Conservation (phyloP, 2,113 vertebrate species). For the Bubo scandiacus region DNA sequence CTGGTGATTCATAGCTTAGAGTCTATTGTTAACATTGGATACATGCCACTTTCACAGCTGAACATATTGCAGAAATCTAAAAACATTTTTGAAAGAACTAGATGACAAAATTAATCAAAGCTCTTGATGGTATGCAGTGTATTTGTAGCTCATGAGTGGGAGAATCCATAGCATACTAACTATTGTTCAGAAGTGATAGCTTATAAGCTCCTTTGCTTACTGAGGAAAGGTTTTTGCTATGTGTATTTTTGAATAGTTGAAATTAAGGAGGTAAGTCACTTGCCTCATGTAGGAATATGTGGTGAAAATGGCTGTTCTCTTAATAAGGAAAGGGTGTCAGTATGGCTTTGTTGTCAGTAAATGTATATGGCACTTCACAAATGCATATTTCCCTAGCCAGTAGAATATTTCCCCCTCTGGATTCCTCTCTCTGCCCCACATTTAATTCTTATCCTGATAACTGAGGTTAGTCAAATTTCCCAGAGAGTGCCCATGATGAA, state of each 20-base stretch:
- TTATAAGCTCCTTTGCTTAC: not conserved
- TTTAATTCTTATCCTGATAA: not conserved
- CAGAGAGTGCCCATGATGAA: not conserved
- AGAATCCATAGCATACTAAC: not conserved
- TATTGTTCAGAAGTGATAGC: not conserved
- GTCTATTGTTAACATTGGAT: conserved; percentile 31
- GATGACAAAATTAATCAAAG: conserved; percentile 33
- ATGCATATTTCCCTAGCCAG: not conserved
- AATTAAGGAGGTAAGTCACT: not conserved
- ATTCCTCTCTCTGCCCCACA: not conserved
- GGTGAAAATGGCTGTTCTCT: not conserved
- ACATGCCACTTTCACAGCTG: conserved; percentile 1
- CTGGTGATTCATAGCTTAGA: conserved; percentile 27
- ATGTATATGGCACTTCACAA: not conserved
- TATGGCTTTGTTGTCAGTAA: not conserved
- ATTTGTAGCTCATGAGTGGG: conserved; percentile 19
- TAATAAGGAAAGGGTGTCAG: not conserved
- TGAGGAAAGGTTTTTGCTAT: not conserved
- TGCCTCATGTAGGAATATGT: not conserved
- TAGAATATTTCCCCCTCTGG: not conserved
- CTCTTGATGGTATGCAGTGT: not conserved
- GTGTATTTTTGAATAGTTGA: not conserved
- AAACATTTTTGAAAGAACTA: conserved; percentile 3
- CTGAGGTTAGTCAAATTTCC: not conserved
- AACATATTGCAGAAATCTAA: conserved; percentile 45